A percentile compares a stretch with the other conserved stretches of the same genome.
Evolutionary conservation across 2,113 vertebrate species (phyloP).

Genomic region (Microtus pennsylvanicus): DNA sequence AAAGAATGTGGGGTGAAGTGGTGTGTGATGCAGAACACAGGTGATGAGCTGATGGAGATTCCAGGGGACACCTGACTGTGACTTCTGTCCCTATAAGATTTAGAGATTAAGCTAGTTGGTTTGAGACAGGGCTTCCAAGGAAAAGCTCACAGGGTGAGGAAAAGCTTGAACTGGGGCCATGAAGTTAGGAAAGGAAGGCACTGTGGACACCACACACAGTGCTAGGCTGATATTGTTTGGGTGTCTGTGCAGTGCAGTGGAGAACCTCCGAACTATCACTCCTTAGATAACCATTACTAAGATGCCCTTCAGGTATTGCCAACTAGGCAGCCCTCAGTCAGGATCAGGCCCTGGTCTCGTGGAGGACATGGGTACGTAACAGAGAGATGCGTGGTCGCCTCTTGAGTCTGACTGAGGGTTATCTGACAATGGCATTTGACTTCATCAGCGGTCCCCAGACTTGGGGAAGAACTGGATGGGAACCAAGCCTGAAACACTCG

Average conservation of each 20-base stretch:
- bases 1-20: background rate
- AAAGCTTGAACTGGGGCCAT: rapidly evolving
- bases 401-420: background rate
- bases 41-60: background rate
- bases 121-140: background rate
- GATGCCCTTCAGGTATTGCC: background rate
- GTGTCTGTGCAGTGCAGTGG: background rate
- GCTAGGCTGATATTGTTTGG: background rate
- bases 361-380: background rate
- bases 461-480: background rate
- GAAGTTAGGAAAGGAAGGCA: background rate
- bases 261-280: background rate
- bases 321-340: background rate
- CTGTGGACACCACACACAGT: background rate
- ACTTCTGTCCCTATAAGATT: background rate
- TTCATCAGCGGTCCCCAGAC: background rate
- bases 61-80: background rate
- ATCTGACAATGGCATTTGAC: background rate
- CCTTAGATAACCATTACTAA: background rate
- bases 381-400: background rate
- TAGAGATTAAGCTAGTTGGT: background rate
- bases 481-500: background rate
- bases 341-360: background rate
- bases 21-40: background rate
- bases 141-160: background rate